These are phyloP conservation scores for Ondatra zibethicus DNA, from an alignment of 2,113 vertebrate species.

Conservation along the genomic window DNA sequence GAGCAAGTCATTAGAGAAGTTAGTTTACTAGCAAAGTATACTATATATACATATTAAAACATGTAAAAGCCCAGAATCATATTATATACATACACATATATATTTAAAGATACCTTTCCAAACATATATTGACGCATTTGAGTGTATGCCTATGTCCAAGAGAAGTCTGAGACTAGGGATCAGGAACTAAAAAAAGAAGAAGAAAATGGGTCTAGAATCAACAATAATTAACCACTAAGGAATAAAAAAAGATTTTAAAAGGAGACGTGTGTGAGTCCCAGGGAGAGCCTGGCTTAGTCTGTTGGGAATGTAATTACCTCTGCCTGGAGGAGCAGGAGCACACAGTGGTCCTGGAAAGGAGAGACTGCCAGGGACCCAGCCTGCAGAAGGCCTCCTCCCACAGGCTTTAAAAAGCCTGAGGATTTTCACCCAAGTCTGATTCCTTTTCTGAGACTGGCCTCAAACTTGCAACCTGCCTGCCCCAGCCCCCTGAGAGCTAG, in stretches of 20 bases:
- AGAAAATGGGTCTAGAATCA: neutral
- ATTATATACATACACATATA: neutral
- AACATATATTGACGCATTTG: constrained; percentile 23
- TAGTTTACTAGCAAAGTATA: constrained; percentile 52
- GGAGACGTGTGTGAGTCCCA: neutral
- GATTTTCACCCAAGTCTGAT: neutral
- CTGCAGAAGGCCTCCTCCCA: neutral
- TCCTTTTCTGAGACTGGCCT: neutral
- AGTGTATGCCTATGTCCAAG: neutral
- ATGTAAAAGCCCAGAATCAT: constrained; percentile 17
- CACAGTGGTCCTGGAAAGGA: neutral
- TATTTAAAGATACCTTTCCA: neutral
- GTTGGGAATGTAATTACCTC: constrained; percentile 23
- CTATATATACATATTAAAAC: constrained; percentile 48
- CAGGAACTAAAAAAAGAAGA: constrained; percentile 29
- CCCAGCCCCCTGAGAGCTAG: neutral
- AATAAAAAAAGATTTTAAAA: constrained; percentile 14
- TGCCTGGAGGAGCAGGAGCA: neutral
- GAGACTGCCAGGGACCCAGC: neutral
- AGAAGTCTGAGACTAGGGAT: neutral
- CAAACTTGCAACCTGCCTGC: neutral
- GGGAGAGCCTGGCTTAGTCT: neutral
- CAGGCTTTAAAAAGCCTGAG: neutral
- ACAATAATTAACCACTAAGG: neutral
- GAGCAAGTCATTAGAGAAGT: constrained; percentile 41